Conservation (phyloP, 1,140 invertebrate genomes). For the Prorops nasuta region DNA sequence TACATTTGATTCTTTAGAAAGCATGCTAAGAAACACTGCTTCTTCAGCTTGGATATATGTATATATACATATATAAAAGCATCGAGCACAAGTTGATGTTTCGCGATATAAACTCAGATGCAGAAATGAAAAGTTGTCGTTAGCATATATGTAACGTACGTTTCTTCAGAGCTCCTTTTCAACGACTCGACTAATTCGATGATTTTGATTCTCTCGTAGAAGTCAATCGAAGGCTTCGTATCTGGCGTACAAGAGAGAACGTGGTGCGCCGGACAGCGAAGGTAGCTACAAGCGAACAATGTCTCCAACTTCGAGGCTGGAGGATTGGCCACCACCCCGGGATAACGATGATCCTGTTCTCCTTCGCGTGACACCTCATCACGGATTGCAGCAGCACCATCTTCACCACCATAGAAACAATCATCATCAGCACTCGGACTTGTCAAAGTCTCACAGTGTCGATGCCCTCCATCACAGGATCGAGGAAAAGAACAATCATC, state of each 20-base stretch:
- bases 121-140: too few species aligned
- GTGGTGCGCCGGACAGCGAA: slow-evolving; percentile 67
- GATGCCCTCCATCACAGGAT: slow-evolving; percentile 42
- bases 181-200: too few species aligned
- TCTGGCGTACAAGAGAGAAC: slow-evolving; percentile 67
- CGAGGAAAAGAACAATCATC: slow-evolving; percentile 24
- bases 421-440: slow-evolving; percentile 23
- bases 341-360: slow-evolving; percentile 45
- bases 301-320: slow-evolving; percentile 65
- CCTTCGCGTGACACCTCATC: slow-evolving; percentile 41
- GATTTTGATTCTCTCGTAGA: slow-evolving; percentile 64
- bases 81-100: too few species aligned
- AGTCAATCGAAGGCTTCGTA: slow-evolving; percentile 80
- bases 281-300: slow-evolving; percentile 76
- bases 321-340: slow-evolving; percentile 43
- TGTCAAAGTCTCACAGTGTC: slow-evolving; percentile 40
- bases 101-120: too few species aligned
- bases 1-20: too few species aligned
- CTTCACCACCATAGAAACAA: slow-evolving; percentile 28
- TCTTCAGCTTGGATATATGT: too few species aligned
- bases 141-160: too few species aligned
- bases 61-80: too few species aligned
- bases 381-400: slow-evolving; percentile 29
- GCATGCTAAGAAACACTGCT: too few species aligned
- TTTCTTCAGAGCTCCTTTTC: too few species aligned